Evolutionary conservation across 1,140 invertebrate species (phyloP).

Genomic region (Zaprionus camerounensis): DNA sequence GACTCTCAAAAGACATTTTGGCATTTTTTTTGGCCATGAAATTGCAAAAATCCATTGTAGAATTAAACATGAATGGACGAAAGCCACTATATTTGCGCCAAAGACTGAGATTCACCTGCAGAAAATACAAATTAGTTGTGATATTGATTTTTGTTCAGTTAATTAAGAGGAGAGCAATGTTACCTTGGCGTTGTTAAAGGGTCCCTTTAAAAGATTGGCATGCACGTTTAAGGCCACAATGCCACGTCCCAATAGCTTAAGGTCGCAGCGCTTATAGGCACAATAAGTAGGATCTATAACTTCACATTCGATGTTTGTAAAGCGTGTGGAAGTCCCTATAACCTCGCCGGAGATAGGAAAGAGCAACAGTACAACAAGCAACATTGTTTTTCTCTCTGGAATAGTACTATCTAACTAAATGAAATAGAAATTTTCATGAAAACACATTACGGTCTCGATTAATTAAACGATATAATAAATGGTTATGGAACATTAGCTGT

Average conservation of each 20-base stretch:
- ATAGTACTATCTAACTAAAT: not conserved
- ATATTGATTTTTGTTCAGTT: not conserved
- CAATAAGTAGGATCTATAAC: not conserved
- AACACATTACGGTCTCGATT: not conserved
- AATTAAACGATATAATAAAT: not conserved
- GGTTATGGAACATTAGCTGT: not conserved
- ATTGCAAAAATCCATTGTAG: slow-evolving; percentile 36
- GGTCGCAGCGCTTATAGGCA: not conserved
- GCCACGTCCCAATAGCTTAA: not conserved
- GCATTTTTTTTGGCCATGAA: slow-evolving; percentile 4
- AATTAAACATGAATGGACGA: slow-evolving; percentile 46
- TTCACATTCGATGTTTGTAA: slow-evolving; percentile 5
- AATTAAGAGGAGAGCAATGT: not conserved
- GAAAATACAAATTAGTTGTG: not conserved
- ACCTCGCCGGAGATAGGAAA: not conserved
- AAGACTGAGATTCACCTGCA: slow-evolving; percentile 31
- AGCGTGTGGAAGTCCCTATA: not conserved
- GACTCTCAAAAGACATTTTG: not conserved
- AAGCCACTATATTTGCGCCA: slow-evolving; percentile 35
- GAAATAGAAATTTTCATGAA: not conserved
- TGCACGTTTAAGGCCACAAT: slow-evolving; percentile 7
- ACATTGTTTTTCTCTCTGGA: not conserved
- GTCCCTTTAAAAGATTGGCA: slow-evolving; percentile 1
- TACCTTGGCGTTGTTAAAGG: slow-evolving; percentile 30
- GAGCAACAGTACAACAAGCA: not conserved